Percentiles rank a stretch among this genome's conserved stretches.
Conservation (phyloP, 2,113 vertebrate genomes). For the Chionodraco myersi region DNA sequence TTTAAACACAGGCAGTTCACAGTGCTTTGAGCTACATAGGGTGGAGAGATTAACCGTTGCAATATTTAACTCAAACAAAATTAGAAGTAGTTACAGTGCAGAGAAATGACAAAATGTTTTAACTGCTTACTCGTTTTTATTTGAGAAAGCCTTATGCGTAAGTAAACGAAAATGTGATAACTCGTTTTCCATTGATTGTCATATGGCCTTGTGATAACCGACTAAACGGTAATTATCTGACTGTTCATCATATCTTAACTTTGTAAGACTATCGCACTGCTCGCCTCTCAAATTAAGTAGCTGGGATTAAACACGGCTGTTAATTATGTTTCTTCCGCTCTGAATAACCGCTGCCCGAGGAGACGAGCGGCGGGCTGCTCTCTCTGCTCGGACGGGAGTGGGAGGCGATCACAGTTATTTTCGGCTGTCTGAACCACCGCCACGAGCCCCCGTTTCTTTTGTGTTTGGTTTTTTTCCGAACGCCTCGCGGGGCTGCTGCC, state of each 20-base stretch:
- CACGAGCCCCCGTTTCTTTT: slow-evolving; percentile 64
- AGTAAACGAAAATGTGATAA: background rate
- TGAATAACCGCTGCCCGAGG: slow-evolving; percentile 38
- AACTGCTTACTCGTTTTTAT: background rate
- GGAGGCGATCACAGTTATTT: slow-evolving; percentile 22
- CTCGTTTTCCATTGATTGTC: background rate
- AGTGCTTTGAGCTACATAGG: background rate
- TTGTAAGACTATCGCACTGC: background rate
- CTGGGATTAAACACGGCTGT: slow-evolving; percentile 26
- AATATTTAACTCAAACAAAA: background rate
- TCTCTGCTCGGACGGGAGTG: background rate
- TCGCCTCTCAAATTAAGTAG: background rate
- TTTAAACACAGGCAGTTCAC: background rate
- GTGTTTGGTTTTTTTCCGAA: slow-evolving; percentile 48
- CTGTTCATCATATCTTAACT: background rate
- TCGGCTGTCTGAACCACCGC: slow-evolving; percentile 22
- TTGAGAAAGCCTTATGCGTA: background rate
- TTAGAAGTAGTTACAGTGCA: background rate
- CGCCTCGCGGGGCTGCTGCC: slow-evolving; percentile 54
- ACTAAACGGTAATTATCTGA: background rate
- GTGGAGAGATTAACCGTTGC: background rate
- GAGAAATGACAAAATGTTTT: too few species aligned
- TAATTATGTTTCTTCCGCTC: slow-evolving; percentile 23
- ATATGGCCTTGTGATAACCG: background rate
- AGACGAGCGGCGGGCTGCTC: background rate